Conservation (phyloP, 2,113 vertebrate genomes). For the Pomatorhinus ruficollis region DNA sequence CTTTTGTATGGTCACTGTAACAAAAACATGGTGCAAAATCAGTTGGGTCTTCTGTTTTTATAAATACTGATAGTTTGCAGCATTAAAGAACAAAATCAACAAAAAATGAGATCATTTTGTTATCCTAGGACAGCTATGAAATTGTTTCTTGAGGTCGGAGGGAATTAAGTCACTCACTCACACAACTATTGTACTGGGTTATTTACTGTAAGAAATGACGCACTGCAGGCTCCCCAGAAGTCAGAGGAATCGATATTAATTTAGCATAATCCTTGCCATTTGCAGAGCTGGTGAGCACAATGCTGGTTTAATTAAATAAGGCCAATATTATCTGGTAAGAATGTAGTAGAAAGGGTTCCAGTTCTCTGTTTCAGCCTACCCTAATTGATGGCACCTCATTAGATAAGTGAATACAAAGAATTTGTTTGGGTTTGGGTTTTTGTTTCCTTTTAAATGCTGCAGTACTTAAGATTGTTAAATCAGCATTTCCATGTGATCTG, state of each 20-base stretch:
- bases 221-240: slow-evolving; percentile 46
- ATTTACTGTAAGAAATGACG: slow-evolving; percentile 49
- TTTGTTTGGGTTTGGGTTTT: background rate
- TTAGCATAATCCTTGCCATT: slow-evolving; percentile 51
- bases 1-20: slow-evolving; percentile 76
- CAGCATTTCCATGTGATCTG: slow-evolving; percentile 79
- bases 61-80: slow-evolving; percentile 80
- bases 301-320: slow-evolving; percentile 57
- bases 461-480: slow-evolving; percentile 74
- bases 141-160: slow-evolving; percentile 24
- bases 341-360: slow-evolving; percentile 53
- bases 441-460: slow-evolving; percentile 75
- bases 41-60: slow-evolving; percentile 61
- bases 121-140: slow-evolving; percentile 49
- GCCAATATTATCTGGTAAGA: slow-evolving; percentile 48
- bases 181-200: slow-evolving; percentile 54
- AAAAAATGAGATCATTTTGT: slow-evolving; percentile 33
- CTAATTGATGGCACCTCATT: slow-evolving; percentile 65
- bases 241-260: slow-evolving; percentile 35
- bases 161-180: slow-evolving; percentile 32
- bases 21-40: slow-evolving; percentile 78
- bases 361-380: slow-evolving; percentile 46
- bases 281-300: slow-evolving; percentile 45
- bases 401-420: slow-evolving; percentile 71
- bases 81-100: slow-evolving; percentile 72